These are phyloP conservation scores for Drosophila merina DNA, from an alignment of 2,888 invertebrate genomes.

Conservation along the genomic window DNA sequence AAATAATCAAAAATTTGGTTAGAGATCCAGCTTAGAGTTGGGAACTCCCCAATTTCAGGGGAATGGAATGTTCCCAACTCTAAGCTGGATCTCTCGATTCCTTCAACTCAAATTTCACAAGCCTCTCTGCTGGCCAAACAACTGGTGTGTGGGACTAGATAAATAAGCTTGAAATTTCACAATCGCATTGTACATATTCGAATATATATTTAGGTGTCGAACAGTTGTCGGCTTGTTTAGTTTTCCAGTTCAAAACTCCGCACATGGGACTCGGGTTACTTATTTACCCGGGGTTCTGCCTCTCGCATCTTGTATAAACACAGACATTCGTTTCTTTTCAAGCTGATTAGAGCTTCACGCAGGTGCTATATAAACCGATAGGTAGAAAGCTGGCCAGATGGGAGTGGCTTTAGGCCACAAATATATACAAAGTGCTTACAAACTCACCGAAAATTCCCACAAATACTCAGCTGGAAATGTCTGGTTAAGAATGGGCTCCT, in stretches of 20 bases:
- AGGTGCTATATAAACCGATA: constrained; percentile 47
- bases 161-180: constrained; percentile 65
- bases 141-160: constrained; percentile 27
- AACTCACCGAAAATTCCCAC: background rate
- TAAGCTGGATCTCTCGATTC: background rate
- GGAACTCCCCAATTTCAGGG: too few species aligned
- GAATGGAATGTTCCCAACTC: background rate
- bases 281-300: constrained; percentile 17
- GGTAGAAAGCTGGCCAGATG: constrained; percentile 18
- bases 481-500: background rate
- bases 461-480: background rate
- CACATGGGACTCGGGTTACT: constrained; percentile 22
- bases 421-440: background rate
- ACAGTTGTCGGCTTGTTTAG: constrained; percentile 58
- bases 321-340: constrained; percentile 54
- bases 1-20: background rate
- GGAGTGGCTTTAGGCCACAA: constrained; percentile 34
- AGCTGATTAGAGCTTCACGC: constrained; percentile 66
- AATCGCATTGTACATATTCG: constrained; percentile 36
- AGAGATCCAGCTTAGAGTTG: too few species aligned
- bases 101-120: constrained; percentile 49
- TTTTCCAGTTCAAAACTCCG: constrained; percentile 28
- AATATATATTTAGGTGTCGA: constrained; percentile 36
- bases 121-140: constrained; percentile 18
- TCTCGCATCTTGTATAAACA: constrained; percentile 53